phyloP scores from a whole-genome alignment of 2,797 vertebrate species.

The Lateolabrax maculatus region DNA sequence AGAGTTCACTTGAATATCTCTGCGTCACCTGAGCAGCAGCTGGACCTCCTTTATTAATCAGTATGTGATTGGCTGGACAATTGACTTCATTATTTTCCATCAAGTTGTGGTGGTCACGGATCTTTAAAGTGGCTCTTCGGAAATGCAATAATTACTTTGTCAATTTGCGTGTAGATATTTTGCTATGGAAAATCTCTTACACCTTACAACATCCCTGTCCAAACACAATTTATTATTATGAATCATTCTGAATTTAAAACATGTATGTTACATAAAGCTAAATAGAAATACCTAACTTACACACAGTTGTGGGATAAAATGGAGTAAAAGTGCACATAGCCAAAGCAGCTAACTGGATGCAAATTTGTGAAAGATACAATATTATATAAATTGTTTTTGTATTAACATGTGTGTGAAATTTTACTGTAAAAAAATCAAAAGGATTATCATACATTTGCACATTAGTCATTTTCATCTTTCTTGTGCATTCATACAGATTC shows the following conservation, averaged over 20 bases:
- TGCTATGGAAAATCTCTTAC: neutral
- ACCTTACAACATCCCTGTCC: no score
- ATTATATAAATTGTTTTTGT: neutral
- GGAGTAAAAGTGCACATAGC: neutral
- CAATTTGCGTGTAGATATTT: neutral
- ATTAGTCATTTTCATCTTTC: neutral
- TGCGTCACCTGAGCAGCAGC: neutral
- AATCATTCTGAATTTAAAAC: neutral
- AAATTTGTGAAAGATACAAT: neutral
- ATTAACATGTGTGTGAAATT: slow-evolving; percentile 16
- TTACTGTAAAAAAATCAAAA: slow-evolving; percentile 23
- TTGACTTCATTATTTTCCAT: neutral
- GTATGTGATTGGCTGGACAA: neutral
- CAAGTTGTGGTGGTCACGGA: neutral
- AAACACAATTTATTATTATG: slow-evolving; percentile 4
- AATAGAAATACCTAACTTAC: neutral
- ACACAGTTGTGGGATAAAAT: neutral
- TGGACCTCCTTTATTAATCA: neutral
- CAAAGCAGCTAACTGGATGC: neutral
- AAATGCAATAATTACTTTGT: neutral
- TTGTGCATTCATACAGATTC: neutral
- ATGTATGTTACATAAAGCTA: neutral
- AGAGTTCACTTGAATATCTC: neutral
- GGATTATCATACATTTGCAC: neutral
- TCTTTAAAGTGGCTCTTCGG: neutral